Base-by-base conservation (phyloP, 1,140 invertebrate species). In the Gonatopus flavifemur region DNA sequence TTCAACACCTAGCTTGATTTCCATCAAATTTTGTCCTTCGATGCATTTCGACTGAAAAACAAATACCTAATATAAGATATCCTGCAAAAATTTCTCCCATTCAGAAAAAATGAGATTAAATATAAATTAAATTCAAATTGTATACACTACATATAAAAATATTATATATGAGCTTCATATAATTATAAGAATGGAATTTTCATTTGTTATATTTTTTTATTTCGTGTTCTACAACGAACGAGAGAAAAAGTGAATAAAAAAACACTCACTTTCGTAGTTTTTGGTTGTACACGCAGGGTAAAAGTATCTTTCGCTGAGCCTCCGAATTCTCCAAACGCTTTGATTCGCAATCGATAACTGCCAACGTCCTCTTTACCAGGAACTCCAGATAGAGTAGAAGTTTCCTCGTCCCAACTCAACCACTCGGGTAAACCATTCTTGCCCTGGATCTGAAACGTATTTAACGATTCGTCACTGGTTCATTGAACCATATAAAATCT, bases 341-440 rank as follows among this genome's bases (percentile, higher is more conserved):
- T 77, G 12, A 84, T 69, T 16, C 58, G 78, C 21, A 84, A 61
- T 31, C 76, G 79, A 62, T 83, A 74, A 28, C 80, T 76, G 8
- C 83, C 84, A 1, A 80, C 52, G 57, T 87, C 83, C 32, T 76
- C 68, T 19, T 75, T 76, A 7, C 72, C 64, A 4, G 86, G 84
- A 19, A 87, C 78, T 9, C 86, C 85, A 57, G 80, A 64, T 15
- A 87, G 63, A 3, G 67, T 76, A 1, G 57, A 65, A 19, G 65
- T 62, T 0, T 74, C 65, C 22, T 77, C 67, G 51, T 78, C 72
- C 70, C 72, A 78, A 22, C 57, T 54, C 30, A 71, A n/a, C 77
- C 75, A 78, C 20, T 46, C 46, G 0, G 65, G 54, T 12, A 74
- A 31, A 16, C 55, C 45, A 8, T 57, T 57, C 3, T 42, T 13